Base-by-base conservation (phyloP, 2,797 vertebrate species). In the Gastrophryne carolinensis region DNA sequence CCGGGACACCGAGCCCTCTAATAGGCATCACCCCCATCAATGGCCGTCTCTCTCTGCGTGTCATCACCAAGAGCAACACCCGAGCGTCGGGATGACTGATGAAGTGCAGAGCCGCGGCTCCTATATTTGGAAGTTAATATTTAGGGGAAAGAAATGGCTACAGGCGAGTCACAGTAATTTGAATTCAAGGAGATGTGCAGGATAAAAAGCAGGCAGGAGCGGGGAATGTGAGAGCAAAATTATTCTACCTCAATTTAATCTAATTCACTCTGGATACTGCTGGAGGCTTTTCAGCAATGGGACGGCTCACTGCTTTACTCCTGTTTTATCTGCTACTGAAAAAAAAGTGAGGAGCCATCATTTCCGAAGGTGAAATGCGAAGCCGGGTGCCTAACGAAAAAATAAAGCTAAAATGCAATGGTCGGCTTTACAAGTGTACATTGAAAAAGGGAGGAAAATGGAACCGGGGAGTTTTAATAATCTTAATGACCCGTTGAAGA, bases 91-190 rank as follows among this genome's bases (percentile, higher is more conserved):
- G 17, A 56, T 56, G 39, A 66, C n/a, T 23, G 72, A 44, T 41
- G 15, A 49, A 24, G 62, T 75, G 73, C n/a, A 73, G 37, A 19
- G 52, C 29, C 19, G 27, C 47, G 39, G 58, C 52, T 49, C 60
- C 73, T 81, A 30, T 54, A 75, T 75, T 73, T 79, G 64, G 26
- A 34, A 73, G 49, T 24, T 83, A 81, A 82, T 79, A 66, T 83
- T 80, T 83, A 62, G 23, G 60, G n/a, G 24, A 41, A 44, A 44
- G 76, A 81, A 74, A 81, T 79, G 80, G 70, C 78, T 80, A 80
- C 58, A 81, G 80, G 80, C 80, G 79, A 81, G 27, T 75, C 65
- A 81, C 82, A 80, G 83, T 81, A 82, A 79, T 83, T 84, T 64
- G 75, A 81, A 52, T 53, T 72, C 1, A 32, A 79, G 65, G 72